Percentiles rank a stretch among this genome's conserved stretches.
Evolutionary conservation across 2,888 invertebrate genomes (phyloP).

Genomic region (Pachydiplax longipennis): DNA sequence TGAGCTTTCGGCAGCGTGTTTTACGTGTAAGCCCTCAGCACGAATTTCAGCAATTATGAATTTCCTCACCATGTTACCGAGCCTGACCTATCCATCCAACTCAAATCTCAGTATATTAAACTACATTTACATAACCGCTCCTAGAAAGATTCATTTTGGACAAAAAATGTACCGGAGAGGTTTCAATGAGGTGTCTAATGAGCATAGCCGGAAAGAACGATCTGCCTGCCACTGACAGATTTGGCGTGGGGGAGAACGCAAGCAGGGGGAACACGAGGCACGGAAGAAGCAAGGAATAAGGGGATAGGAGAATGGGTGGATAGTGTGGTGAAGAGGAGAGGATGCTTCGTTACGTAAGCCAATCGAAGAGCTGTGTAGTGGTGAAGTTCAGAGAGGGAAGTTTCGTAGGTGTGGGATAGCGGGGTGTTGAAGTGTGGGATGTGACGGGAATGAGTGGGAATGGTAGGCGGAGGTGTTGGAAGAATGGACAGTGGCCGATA

Average conservation of each 20-base stretch:
- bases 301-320: not conserved
- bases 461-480: not conserved
- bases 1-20: too few relatives aligned
- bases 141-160: not conserved
- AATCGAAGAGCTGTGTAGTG: not conserved
- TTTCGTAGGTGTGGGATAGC: not conserved
- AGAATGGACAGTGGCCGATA: not conserved
- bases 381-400: not conserved
- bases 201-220: not conserved
- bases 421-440: not conserved
- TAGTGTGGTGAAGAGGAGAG: not conserved
- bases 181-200: not conserved
- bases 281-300: not conserved
- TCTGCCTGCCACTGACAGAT: not conserved
- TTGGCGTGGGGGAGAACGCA: not conserved
- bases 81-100: not conserved
- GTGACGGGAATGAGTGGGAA: not conserved
- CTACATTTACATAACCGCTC: not conserved
- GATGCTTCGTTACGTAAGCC: not conserved
- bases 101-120: not conserved
- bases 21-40: too few relatives aligned
- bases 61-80: too few relatives aligned
- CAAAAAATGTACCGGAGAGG: not conserved
- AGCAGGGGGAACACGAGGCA: not conserved
- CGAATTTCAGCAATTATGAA: too few relatives aligned